phyloP scores from a whole-genome alignment of 2,888 invertebrate genomes.

The Rosalia funebris region DNA sequence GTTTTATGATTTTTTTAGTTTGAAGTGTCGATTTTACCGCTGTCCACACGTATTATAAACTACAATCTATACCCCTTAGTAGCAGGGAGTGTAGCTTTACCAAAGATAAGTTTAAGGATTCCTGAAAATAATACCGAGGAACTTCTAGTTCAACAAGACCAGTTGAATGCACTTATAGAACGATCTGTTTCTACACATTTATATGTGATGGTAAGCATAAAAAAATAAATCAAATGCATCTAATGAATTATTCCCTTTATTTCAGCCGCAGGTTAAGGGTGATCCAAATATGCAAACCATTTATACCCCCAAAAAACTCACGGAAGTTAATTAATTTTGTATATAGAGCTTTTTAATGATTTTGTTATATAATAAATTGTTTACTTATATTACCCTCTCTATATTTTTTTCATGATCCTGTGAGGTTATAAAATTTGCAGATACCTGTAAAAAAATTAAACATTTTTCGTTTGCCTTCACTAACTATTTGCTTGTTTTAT shows the following conservation, averaged over 20 bases:
- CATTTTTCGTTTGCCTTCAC: too few species aligned
- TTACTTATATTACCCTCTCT: too few species aligned
- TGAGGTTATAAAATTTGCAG: too few species aligned
- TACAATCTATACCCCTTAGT: conserved; percentile 85
- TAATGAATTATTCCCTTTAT: conserved; percentile 20
- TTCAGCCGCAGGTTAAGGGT: conserved; percentile 56
- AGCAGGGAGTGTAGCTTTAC: conserved; percentile 78
- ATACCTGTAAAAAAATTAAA: too few species aligned
- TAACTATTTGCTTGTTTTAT: too few species aligned
- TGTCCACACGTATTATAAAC: conserved; percentile 70
- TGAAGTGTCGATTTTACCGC: conserved; percentile 70
- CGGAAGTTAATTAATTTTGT: conserved; percentile 14
- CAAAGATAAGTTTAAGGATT: conserved; percentile 69
- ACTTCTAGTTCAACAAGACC: conserved; percentile 63
- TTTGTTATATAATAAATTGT: conserved; percentile 1
- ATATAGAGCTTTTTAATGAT: neutral
- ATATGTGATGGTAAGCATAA: conserved; percentile 70
- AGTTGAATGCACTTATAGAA: conserved; percentile 68
- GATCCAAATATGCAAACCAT: conserved; percentile 40
- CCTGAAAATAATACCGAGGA: conserved; percentile 62
- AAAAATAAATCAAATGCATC: neutral
- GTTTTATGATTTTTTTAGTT: conserved; percentile 62
- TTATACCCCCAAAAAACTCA: conserved; percentile 21
- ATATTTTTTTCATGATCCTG: too few species aligned
- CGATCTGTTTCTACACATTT: conserved; percentile 73